These are phyloP conservation scores for Percopsis omiscomaycus DNA, from an alignment of 2,797 vertebrate genomes.

Conservation along the genomic window DNA sequence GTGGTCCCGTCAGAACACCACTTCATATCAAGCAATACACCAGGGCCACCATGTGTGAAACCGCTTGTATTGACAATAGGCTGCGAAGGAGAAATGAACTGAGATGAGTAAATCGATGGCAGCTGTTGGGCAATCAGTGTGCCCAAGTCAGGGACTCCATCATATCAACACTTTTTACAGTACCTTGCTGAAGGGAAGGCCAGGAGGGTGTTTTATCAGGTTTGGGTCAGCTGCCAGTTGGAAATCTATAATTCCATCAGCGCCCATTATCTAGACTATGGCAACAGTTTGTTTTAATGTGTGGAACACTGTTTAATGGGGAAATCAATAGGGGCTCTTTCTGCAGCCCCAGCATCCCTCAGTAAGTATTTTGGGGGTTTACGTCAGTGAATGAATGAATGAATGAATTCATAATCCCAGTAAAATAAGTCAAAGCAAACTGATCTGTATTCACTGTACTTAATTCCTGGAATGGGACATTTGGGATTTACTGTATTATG, in stretches of 20 bases:
- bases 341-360: neutral
- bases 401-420: no score
- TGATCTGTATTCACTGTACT: neutral
- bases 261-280: constrained; percentile 11
- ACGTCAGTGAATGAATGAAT: no score
- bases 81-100: neutral
- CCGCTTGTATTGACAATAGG: neutral
- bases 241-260: constrained; percentile 25
- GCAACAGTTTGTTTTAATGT: constrained; percentile 18
- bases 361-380: neutral
- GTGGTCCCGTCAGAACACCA: neutral
- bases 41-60: constrained; percentile 1
- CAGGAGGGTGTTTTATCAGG: constrained; percentile 2
- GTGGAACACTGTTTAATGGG: constrained; percentile 9
- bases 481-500: neutral
- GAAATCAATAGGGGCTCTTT: constrained; percentile 8
- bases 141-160: neutral
- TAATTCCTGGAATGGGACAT: neutral
- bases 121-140: neutral
- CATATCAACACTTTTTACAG: neutral
- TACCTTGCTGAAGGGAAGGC: neutral
- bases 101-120: constrained; percentile 2
- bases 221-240: constrained; percentile 10
- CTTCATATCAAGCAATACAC: neutral
- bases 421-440: no score